Evolutionary conservation across 2,113 vertebrate genomes (phyloP).

Genomic region (Ornithorhynchus anatinus): DNA sequence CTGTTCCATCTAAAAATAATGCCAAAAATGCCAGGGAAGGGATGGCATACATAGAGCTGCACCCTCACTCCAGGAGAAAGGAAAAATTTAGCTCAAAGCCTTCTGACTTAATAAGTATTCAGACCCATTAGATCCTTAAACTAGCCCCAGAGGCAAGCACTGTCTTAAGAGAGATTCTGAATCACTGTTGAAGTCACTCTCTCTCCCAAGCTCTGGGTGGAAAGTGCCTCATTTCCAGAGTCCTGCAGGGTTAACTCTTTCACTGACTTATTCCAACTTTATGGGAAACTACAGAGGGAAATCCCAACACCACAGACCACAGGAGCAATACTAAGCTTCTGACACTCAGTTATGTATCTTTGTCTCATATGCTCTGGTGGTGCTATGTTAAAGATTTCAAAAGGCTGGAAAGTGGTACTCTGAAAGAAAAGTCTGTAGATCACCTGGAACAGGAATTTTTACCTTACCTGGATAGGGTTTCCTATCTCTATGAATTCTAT

Average conservation of each 20-base stretch:
- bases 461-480: no score
- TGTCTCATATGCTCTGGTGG: constrained; percentile 31
- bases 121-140: no score
- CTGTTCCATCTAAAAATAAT: no score
- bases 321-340: constrained; percentile 25
- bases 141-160: no score
- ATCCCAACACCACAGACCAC: neutral
- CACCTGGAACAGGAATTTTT: no score
- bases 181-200: neutral
- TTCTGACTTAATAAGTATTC: no score
- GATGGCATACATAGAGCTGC: neutral
- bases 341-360: constrained; percentile 34
- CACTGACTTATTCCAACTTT: constrained; percentile 34
- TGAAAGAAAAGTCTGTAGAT: neutral
- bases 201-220: neutral
- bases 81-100: neutral
- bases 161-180: neutral
- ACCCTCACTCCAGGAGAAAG: neutral
- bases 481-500: no score
- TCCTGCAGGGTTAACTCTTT: constrained; percentile 14
- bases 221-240: neutral
- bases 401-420: neutral
- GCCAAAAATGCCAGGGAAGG: no score
- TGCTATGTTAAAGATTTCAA: constrained; percentile 14
- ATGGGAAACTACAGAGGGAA: constrained; percentile 29